Percentiles rank a stretch among this genome's conserved stretches.
phyloP scores from a whole-genome alignment of 2,113 vertebrate species.

The Engystomops pustulosus region DNA sequence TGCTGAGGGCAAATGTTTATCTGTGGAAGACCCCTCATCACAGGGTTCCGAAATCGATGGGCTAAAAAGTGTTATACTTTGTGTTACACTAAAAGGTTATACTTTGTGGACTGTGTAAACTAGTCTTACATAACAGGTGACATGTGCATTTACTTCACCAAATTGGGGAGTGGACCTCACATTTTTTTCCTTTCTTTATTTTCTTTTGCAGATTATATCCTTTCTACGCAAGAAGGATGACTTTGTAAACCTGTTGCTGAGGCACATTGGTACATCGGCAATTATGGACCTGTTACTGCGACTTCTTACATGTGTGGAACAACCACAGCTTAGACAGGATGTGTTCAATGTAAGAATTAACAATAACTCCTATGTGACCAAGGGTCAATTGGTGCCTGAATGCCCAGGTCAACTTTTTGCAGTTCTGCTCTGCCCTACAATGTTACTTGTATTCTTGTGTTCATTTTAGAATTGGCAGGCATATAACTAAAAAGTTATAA shows the following conservation, averaged over 20 bases:
- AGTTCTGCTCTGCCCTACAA: no score
- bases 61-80: no score
- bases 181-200: neutral
- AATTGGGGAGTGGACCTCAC: neutral
- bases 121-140: neutral
- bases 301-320: slow-evolving; percentile 75
- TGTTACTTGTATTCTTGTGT: no score
- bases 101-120: neutral
- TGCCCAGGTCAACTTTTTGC: no score
- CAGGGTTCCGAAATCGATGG: no score
- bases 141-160: neutral
- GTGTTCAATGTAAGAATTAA: slow-evolving; percentile 74
- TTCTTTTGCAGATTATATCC: slow-evolving; percentile 69
- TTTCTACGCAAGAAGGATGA: slow-evolving; percentile 75
- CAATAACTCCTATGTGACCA: no score
- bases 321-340: slow-evolving; percentile 71
- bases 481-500: no score
- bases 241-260: slow-evolving; percentile 72
- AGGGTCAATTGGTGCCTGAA: no score
- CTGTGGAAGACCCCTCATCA: no score
- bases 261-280: slow-evolving; percentile 74
- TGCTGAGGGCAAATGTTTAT: no score
- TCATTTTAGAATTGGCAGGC: no score
- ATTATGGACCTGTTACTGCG: slow-evolving; percentile 76
- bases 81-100: no score